Evolutionary conservation across 2,113 vertebrate species (phyloP), one percentile per base, ranked within the genome.

Genomic region (Gopherus evgoodei): DNA sequence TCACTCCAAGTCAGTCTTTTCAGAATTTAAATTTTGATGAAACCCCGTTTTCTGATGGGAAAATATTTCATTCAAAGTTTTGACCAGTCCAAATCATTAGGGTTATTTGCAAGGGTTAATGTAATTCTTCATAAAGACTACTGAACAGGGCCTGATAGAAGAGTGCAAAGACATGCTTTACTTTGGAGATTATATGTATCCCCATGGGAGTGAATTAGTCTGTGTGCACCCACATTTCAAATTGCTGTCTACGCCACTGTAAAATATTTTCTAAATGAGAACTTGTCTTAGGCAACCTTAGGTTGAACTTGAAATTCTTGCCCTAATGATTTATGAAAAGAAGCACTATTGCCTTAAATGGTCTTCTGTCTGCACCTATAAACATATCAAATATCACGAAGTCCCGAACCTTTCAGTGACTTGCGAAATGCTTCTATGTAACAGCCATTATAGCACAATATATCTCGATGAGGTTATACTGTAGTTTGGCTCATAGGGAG

Each of bases 301-400:
- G 81, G 14, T 90, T 56, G 76, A 94, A 83, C 86, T 59, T 42
- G 27, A 91, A 11, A 84, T 3, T 79, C 13, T 89, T 21, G 76
- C 47, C 22, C 84, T 83, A 87, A 50, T 90, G 72, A 88, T 81
- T 93, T 95, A 92, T 95, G 88, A 96, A 92, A 69, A 90, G 29
- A n/a, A 81, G 44, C 8, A 83, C n/a, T 87, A 7, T 84, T 90
- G 31, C 86, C 85, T 95, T 93, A 95, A 93, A 86, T 52, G 4
- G 79, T 95, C 29, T 91, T 42, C 50, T 88, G 56, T 81, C 69
- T 89, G 42, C 53, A 81, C 27, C 76, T 82, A 78, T 94, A 93
- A 95, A 90, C 84, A 82, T 38, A 44, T 59, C 88, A 94, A 92
- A 89, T 84, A 89, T 52, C 81, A 83, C 57, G 84, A 90, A 92